These are phyloP conservation scores for Phaenicophaeus curvirostris DNA, from an alignment of 2,797 vertebrate genomes.

Conservation along the genomic window DNA sequence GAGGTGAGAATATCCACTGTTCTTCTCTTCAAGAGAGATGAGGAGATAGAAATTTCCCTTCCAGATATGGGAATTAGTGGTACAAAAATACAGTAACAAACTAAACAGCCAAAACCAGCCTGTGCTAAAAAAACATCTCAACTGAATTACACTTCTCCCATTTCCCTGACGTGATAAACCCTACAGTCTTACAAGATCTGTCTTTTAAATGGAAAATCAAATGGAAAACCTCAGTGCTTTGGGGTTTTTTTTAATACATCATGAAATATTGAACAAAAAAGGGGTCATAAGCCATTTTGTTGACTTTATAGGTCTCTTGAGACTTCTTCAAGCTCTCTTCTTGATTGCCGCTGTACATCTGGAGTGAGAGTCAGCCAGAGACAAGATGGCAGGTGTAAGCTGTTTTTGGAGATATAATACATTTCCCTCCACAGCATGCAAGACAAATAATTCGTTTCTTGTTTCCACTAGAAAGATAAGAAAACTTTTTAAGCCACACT, in stretches of 20 bases:
- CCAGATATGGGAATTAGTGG: not conserved
- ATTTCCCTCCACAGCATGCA: not conserved
- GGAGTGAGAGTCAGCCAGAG: constrained; percentile 35
- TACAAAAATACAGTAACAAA: not conserved
- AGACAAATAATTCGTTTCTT: not conserved
- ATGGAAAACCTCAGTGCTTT: constrained; percentile 20
- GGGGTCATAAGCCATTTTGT: constrained; percentile 60
- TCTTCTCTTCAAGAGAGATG: not conserved
- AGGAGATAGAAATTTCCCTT: not conserved
- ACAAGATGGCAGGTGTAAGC: constrained; percentile 50
- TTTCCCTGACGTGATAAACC: constrained; percentile 60
- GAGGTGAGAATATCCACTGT: not conserved
- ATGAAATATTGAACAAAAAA: constrained; percentile 67
- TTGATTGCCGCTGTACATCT: constrained; percentile 58
- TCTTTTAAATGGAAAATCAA: constrained; percentile 63
- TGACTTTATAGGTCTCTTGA: constrained; percentile 42
- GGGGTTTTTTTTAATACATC: constrained; percentile 9
- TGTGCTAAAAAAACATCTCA: constrained; percentile 13
- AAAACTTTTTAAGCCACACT: not conserved
- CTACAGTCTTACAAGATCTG: constrained; percentile 29
- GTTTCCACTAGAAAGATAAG: not conserved
- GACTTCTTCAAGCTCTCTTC: constrained; percentile 47
- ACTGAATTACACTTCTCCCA: constrained; percentile 30
- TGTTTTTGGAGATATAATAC: not conserved
- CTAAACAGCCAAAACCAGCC: not conserved